A percentile compares a stretch with the other conserved stretches of the same genome.
phyloP scores from a whole-genome alignment of 1,140 invertebrate genomes.

The Drosophila nebulosa region DNA sequence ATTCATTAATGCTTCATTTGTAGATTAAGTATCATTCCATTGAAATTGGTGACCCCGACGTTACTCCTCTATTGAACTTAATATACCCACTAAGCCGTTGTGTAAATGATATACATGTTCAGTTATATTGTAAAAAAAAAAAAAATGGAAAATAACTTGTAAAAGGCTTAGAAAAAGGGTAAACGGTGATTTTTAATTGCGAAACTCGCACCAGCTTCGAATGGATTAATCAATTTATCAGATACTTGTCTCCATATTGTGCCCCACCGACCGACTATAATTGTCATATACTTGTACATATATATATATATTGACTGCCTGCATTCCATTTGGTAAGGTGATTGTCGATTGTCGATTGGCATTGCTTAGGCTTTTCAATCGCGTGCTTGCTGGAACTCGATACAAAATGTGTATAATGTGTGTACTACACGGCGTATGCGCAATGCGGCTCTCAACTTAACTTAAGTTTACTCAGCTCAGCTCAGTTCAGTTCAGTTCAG shows the following conservation, averaged over 20 bases:
- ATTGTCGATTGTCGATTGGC: conserved; percentile 43
- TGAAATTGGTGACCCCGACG: no score
- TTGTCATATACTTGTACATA: conserved; percentile 18
- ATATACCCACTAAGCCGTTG: no score
- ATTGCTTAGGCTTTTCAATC: conserved; percentile 25
- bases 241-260: not conserved
- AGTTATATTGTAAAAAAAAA: no score
- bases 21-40: no score
- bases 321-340: conserved; percentile 44
- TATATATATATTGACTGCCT: conserved; percentile 9
- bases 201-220: not conserved
- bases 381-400: conserved; percentile 23
- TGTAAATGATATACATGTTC: no score
- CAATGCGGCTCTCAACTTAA: conserved; percentile 43
- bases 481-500: no score
- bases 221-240: conserved; percentile 1
- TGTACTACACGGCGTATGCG: conserved; percentile 62
- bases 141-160: conserved; percentile 55
- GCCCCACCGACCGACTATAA: conserved; percentile 2
- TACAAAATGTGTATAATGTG: not conserved
- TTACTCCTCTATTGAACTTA: no score
- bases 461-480: not conserved
- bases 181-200: not conserved
- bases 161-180: no score
- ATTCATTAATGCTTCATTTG: no score